Conservation (phyloP, 2,888 invertebrate genomes). For the Drosophila mimica region DNA sequence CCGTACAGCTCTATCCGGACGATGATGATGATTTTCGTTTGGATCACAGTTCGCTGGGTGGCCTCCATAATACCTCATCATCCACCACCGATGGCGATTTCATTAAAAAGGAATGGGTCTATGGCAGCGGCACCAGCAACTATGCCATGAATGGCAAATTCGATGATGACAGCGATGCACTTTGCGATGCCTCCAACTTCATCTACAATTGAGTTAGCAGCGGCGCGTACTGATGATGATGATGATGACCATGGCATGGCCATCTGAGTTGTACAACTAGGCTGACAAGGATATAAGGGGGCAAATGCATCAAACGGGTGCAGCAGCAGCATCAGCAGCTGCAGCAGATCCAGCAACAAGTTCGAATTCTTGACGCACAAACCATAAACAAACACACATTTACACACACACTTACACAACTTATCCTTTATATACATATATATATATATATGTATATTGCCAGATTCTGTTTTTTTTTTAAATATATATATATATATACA, state of each 20-base stretch:
- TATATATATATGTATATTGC: conserved; percentile 19
- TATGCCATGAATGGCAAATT: conserved; percentile 84
- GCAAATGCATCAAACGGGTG: neutral
- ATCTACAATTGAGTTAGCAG: conserved; percentile 82
- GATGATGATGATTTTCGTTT: conserved; percentile 84
- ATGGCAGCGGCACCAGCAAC: conserved; percentile 81
- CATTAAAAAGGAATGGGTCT: conserved; percentile 85
- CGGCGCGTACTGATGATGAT: conserved; percentile 26
- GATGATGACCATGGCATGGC: conserved; percentile 27
- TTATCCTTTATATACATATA: conserved; percentile 22
- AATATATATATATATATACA: conserved; percentile 11
- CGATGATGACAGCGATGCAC: conserved; percentile 84
- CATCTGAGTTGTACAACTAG: conserved; percentile 31
- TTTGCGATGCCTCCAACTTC: conserved; percentile 84
- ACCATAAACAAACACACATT: conserved; percentile 16
- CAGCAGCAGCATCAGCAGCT: conserved; percentile 5
- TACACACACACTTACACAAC: conserved; percentile 4
- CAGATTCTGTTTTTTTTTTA: conserved; percentile 12
- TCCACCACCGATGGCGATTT: conserved; percentile 84
- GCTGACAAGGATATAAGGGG: conserved; percentile 7
- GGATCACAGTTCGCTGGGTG: conserved; percentile 84
- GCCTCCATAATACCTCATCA: conserved; percentile 82
- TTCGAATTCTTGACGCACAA: conserved; percentile 53
- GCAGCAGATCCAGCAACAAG: conserved; percentile 38
- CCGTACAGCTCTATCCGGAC: conserved; percentile 83